Evolutionary conservation across 2,113 vertebrate genomes (phyloP).

Genomic region (Thalassarche chlororhynchos): DNA sequence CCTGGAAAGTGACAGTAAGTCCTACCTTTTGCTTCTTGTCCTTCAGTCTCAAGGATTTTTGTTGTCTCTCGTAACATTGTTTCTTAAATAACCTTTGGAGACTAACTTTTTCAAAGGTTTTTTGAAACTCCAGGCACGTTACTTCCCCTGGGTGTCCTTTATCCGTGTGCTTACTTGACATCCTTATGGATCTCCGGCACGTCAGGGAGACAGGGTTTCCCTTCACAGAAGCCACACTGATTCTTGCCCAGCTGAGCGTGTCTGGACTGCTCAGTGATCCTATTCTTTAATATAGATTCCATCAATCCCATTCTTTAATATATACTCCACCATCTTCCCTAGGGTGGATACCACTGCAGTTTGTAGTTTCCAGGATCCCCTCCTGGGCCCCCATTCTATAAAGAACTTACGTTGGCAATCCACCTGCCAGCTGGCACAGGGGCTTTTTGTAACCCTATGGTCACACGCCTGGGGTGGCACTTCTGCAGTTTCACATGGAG

Average conservation of each 20-base stretch:
- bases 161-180: not conserved
- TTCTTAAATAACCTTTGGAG: not conserved
- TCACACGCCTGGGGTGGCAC: not conserved
- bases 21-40: not conserved
- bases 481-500: not conserved
- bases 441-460: not conserved
- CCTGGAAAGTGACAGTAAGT: not conserved
- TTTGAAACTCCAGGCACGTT: not conserved
- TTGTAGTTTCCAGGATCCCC: not conserved
- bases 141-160: not conserved
- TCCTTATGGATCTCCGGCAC: not conserved
- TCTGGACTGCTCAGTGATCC: not conserved
- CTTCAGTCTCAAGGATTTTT: not conserved
- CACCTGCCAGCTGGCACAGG: not conserved
- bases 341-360: not conserved
- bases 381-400: not conserved
- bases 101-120: not conserved
- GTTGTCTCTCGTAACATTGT: not conserved
- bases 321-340: not conserved
- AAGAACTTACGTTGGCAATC: not conserved
- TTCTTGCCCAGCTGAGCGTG: not conserved
- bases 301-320: not conserved
- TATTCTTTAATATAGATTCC: not conserved
- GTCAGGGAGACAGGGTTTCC: not conserved
- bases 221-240: not conserved